These are phyloP conservation scores for Aelia acuminata DNA, from an alignment of 2,888 invertebrate species.

Conservation along the genomic window DNA sequence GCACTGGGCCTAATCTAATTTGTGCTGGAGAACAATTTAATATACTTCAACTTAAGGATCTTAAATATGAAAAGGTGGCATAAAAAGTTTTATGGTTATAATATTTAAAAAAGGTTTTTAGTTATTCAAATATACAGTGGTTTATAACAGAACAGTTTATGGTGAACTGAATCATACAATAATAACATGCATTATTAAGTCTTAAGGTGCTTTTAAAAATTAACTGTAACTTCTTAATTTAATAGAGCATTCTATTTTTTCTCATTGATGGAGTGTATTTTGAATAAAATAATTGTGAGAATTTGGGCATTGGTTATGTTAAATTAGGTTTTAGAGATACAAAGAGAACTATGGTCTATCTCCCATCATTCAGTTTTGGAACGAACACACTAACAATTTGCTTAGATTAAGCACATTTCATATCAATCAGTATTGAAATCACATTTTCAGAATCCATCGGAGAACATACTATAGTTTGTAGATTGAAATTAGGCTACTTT, in stretches of 20 bases:
- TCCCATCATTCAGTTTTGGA: not conserved
- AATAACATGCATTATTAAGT: not conserved
- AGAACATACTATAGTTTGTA: not conserved
- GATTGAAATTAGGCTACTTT: not conserved
- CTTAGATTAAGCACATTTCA: not conserved
- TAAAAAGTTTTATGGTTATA: not conserved
- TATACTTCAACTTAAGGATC: not conserved
- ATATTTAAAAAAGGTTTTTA: not conserved
- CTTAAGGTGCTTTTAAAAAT: not conserved
- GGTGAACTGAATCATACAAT: not conserved
- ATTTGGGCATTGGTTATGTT: not conserved
- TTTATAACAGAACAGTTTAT: not conserved
- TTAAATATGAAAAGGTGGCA: not conserved
- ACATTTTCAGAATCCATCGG: not conserved
- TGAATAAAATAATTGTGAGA: not conserved
- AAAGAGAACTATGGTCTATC: not conserved
- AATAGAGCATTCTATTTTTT: not conserved
- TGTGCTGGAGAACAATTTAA: not conserved
- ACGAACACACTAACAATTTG: not conserved
- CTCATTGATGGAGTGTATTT: not conserved
- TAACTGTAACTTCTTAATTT: not conserved
- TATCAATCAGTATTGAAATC: not conserved
- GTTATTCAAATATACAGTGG: not conserved
- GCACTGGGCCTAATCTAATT: not conserved
- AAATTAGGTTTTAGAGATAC: not conserved